Evolutionary conservation across 37 sponge, comb jelly and placozoan genomes (phyloP).

Genomic region (Hormiphora californensis): DNA sequence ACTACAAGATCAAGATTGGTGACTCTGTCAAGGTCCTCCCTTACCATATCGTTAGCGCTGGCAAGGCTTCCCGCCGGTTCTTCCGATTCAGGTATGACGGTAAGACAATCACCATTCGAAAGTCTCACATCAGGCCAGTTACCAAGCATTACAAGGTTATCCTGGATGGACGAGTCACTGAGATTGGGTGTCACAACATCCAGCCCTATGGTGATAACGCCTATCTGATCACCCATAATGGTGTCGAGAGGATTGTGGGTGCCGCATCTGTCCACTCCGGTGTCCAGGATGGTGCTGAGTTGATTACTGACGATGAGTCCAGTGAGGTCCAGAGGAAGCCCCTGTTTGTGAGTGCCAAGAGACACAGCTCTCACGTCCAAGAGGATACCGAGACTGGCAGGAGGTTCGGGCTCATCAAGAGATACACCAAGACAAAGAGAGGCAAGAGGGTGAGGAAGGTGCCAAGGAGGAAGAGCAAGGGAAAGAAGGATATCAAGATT

Average conservation of each 20-base stretch:
- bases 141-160: slow-evolving; percentile 18
- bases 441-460: slow-evolving; percentile 3
- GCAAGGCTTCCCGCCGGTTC: slow-evolving; percentile 28
- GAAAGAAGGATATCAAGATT: neutral
- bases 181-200: neutral
- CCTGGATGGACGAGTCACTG: neutral
- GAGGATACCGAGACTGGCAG: neutral
- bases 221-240: slow-evolving; percentile 9
- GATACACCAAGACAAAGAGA: slow-evolving; percentile 1
- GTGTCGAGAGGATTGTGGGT: slow-evolving; percentile 4
- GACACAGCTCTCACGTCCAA: neutral
- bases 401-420: neutral
- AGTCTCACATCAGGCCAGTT: neutral
- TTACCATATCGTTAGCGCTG: neutral
- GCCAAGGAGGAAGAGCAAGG: neutral
- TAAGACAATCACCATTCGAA: neutral
- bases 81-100: slow-evolving; percentile 20
- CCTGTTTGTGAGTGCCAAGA: neutral
- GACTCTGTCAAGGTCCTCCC: slow-evolving; percentile 7
- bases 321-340: neutral
- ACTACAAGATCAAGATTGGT: slow-evolving; percentile 3
- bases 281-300: neutral
- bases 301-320: slow-evolving; percentile 10
- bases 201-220: slow-evolving; percentile 6
- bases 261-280: neutral